Evolutionary conservation across 2,797 vertebrate species (phyloP).

Genomic region (Neosilurus hyrtlii): DNA sequence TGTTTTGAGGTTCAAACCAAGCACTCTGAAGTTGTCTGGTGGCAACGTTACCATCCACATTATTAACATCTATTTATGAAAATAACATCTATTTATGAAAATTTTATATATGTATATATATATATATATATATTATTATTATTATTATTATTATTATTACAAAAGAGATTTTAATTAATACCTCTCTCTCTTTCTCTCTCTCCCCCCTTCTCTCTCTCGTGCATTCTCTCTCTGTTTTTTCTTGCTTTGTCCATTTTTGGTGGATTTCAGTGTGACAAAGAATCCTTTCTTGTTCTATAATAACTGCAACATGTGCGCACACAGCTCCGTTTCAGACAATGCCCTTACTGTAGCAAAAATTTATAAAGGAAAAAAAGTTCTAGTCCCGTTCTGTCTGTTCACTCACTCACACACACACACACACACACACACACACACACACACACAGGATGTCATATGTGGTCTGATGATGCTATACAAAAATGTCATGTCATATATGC

Average conservation of each 20-base stretch:
- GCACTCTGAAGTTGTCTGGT: not conserved
- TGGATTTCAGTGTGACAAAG: not conserved
- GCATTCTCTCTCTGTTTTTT: too few species aligned
- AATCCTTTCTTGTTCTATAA: slow-evolving; percentile 13
- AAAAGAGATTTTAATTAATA: too few species aligned
- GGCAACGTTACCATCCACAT: not conserved
- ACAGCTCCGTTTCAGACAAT: not conserved
- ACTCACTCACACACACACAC: not conserved
- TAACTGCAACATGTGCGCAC: slow-evolving; percentile 16
- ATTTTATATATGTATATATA: too few species aligned
- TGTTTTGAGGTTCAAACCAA: not conserved
- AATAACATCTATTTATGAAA: too few species aligned
- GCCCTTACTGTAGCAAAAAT: slow-evolving; percentile 4
- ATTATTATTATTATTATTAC: too few species aligned
- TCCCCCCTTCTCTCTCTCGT: too few species aligned
- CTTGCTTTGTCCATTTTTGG: too few species aligned
- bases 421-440: not conserved
- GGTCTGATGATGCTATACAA: not conserved
- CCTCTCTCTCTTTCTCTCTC: too few species aligned
- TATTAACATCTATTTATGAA: not conserved
- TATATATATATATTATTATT: too few species aligned
- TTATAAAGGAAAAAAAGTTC: not conserved
- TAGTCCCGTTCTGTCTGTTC: not conserved
- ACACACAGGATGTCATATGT: not conserved
- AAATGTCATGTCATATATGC: not conserved